Evolutionary conservation across 2,888 invertebrate genomes (phyloP).

Genomic region (Tetramorium bicarinatum): DNA sequence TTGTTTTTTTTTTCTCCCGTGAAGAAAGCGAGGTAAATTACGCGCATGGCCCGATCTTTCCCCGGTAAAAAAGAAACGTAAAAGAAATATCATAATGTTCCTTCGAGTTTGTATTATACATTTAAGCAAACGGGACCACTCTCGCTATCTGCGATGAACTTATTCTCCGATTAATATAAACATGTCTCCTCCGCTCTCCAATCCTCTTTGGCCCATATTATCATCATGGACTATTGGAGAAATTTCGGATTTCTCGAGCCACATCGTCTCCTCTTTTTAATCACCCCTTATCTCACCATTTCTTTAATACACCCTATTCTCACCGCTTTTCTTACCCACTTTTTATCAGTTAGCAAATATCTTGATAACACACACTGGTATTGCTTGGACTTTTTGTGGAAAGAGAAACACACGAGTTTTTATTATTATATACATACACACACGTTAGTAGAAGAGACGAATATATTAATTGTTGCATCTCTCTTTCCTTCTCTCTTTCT

Average conservation of each 20-base stretch:
- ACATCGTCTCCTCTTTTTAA: slow-evolving; percentile 49
- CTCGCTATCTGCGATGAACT: slow-evolving; percentile 79
- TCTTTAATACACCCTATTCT: slow-evolving; percentile 78
- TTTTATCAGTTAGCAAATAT: slow-evolving; percentile 79
- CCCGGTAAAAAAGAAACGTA: background rate
- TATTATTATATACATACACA: slow-evolving; percentile 65
- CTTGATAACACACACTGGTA: slow-evolving; percentile 82
- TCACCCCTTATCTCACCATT: slow-evolving; percentile 63
- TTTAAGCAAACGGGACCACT: slow-evolving; percentile 67
- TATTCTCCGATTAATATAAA: slow-evolving; percentile 78
- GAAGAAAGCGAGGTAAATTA: slow-evolving; percentile 6
- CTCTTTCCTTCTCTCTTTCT: slow-evolving; percentile 59
- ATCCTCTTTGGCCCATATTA: background rate
- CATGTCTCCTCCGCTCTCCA: slow-evolving; percentile 37
- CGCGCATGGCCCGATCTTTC: background rate
- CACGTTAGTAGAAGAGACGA: slow-evolving; percentile 70
- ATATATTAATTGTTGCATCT: slow-evolving; percentile 76
- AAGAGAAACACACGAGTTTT: slow-evolving; percentile 75
- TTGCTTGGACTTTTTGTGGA: slow-evolving; percentile 80
- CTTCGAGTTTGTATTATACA: background rate
- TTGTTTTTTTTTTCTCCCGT: slow-evolving; percentile 24
- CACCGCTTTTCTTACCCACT: slow-evolving; percentile 83
- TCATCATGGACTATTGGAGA: slow-evolving; percentile 66
- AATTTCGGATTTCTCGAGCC: slow-evolving; percentile 58
- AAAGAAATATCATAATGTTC: background rate